Evolutionary conservation across 2,113 vertebrate genomes (phyloP).

Genomic region (Bufo gargarizans): DNA sequence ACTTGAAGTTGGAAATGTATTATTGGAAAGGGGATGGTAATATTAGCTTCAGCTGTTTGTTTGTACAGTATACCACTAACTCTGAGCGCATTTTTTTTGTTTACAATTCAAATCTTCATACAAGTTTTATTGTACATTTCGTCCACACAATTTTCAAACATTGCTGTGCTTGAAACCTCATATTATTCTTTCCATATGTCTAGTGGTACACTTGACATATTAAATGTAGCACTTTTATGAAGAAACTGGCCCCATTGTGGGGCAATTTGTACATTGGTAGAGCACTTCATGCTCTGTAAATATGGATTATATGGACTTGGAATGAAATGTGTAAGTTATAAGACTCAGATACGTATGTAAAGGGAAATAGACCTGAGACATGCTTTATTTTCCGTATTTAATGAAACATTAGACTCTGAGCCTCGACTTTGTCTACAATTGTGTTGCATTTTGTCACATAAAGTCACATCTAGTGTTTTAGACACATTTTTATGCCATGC

Average conservation of each 20-base stretch:
- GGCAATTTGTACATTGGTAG: constrained; percentile 39
- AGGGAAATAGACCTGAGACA: not conserved
- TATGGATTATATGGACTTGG: constrained; percentile 12
- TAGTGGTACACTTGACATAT: constrained; percentile 36
- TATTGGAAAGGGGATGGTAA: not conserved
- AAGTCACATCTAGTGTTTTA: too few species aligned
- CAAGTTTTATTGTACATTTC: constrained; percentile 35
- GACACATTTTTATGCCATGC: too few species aligned
- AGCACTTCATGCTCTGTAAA: constrained; percentile 37
- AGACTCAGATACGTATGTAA: constrained; percentile 29
- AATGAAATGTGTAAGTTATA: constrained; percentile 10
- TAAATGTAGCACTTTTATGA: constrained; percentile 48
- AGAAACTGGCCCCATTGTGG: constrained; percentile 20
- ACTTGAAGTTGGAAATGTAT: not conserved
- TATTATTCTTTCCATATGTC: constrained; percentile 46
- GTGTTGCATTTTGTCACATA: too few species aligned
- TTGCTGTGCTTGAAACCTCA: constrained; percentile 16
- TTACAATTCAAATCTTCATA: constrained; percentile 6
- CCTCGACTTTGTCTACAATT: too few species aligned
- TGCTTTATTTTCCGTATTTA: too few species aligned
- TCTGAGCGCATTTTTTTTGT: not conserved
- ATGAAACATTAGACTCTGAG: too few species aligned
- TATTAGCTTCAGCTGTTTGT: constrained; percentile 19
- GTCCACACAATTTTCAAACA: constrained; percentile 29
- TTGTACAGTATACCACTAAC: constrained; percentile 9